These are phyloP conservation scores for Acrossocheilus fasciatus DNA, from an alignment of 2,797 vertebrate species.

Conservation along the genomic window DNA sequence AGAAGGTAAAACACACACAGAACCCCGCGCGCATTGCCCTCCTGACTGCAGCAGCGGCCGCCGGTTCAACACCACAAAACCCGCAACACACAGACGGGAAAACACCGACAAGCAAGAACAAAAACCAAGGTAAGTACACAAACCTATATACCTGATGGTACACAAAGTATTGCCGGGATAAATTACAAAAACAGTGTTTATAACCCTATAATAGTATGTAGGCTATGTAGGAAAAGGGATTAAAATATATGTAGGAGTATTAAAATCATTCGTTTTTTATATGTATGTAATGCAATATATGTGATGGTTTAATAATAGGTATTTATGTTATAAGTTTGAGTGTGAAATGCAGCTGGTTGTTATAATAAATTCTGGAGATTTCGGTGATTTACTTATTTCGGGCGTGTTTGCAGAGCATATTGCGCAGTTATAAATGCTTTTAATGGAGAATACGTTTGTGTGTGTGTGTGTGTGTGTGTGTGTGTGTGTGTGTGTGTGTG, in stretches of 20 bases:
- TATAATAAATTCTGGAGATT: not conserved
- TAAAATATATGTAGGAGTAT: no score
- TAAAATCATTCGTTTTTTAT: not conserved
- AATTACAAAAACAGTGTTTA: not conserved
- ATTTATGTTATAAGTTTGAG: not conserved
- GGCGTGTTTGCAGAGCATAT: not conserved
- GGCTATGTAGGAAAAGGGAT: no score
- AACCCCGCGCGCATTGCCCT: not conserved
- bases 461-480: conserved; percentile 5
- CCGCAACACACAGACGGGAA: not conserved
- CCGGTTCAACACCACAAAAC: not conserved
- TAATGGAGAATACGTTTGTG: not conserved
- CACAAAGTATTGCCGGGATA: not conserved
- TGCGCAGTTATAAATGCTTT: conserved; percentile 6
- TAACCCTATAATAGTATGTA: not conserved
- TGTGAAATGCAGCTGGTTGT: not conserved
- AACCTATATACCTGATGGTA: not conserved
- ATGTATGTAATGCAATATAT: not conserved
- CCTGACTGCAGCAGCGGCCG: not conserved
- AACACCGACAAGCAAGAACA: not conserved
- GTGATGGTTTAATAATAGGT: not conserved
- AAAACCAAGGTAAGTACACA: conserved; percentile 12
- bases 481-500: not conserved
- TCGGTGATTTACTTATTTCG: not conserved
- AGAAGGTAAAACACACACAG: not conserved